A percentile compares a stretch with the other conserved stretches of the same genome.
Evolutionary conservation across 2,797 vertebrate genomes (phyloP).

Genomic region (Xerus rutilus): DNA sequence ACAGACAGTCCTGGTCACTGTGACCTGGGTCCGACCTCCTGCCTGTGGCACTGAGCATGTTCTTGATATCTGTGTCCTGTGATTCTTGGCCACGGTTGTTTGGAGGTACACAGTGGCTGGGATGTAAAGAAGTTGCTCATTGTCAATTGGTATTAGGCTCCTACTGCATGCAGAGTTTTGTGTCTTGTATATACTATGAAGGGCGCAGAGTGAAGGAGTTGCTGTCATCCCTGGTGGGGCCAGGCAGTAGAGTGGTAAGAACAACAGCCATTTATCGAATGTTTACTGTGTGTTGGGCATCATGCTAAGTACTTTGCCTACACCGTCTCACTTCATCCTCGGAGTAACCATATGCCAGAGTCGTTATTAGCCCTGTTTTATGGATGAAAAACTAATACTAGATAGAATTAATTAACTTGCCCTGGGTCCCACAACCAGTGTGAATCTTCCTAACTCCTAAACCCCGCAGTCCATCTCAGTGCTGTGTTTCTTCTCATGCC

Average conservation of each 20-base stretch:
- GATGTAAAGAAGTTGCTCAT: background rate
- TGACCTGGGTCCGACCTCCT: background rate
- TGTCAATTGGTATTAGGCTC: background rate
- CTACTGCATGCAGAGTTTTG: too few relatives aligned
- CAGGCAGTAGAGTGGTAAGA: background rate
- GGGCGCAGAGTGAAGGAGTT: background rate
- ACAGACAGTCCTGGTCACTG: background rate
- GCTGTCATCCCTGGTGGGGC: background rate
- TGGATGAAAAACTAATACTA: background rate
- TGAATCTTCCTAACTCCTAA: background rate
- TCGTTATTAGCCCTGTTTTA: background rate
- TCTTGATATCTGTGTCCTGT: background rate
- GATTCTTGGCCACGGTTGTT: background rate
- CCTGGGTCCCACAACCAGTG: background rate
- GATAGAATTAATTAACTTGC: background rate
- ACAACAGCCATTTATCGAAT: background rate
- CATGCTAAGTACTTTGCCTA: background rate
- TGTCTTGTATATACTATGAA: fast-evolving
- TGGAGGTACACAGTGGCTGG: background rate
- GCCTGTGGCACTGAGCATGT: background rate
- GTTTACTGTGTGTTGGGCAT: background rate
- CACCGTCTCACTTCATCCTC: background rate
- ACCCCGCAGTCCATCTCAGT: fast-evolving
- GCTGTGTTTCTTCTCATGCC: fast-evolving
- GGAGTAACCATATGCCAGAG: background rate